These are phyloP conservation scores for Dinocampus coccinellae DNA, from an alignment of 2,888 invertebrate genomes.

Conservation along the genomic window DNA sequence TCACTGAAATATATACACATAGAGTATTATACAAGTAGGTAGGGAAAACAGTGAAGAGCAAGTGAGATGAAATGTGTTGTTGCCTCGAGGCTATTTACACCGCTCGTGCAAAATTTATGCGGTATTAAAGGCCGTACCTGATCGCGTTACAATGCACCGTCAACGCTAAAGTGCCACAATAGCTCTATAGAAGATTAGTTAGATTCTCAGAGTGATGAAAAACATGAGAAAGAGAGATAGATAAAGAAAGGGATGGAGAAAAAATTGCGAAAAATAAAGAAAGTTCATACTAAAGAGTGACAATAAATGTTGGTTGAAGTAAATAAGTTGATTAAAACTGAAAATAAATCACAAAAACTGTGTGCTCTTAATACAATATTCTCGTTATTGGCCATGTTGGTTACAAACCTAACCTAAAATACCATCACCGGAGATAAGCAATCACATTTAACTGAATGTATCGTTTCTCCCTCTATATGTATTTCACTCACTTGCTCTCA, in stretches of 20 bases:
- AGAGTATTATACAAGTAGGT: not conserved
- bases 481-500: not conserved
- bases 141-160: conserved; percentile 42
- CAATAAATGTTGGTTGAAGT: not conserved
- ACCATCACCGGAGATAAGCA: conserved; percentile 1
- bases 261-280: not conserved
- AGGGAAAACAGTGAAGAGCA: not conserved
- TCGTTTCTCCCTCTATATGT: not conserved
- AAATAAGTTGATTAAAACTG: conserved; percentile 10
- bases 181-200: not conserved
- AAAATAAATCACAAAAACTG: not conserved
- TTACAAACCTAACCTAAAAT: not conserved
- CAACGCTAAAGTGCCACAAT: not conserved
- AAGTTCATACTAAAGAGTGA: not conserved
- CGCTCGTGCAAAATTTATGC: conserved; percentile 38
- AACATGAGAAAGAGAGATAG: too few relatives aligned
- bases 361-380: not conserved
- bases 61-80: conserved; percentile 24
- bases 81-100: conserved; percentile 36
- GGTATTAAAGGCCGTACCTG: conserved; percentile 40
- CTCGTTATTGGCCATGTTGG: not conserved
- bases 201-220: not conserved
- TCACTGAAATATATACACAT: not conserved
- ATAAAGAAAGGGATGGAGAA: too few relatives aligned
- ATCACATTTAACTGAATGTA: conserved; percentile 4